Evolutionary conservation across 2,797 vertebrate genomes (phyloP).

Genomic region (Myiotriccus ornatus): DNA sequence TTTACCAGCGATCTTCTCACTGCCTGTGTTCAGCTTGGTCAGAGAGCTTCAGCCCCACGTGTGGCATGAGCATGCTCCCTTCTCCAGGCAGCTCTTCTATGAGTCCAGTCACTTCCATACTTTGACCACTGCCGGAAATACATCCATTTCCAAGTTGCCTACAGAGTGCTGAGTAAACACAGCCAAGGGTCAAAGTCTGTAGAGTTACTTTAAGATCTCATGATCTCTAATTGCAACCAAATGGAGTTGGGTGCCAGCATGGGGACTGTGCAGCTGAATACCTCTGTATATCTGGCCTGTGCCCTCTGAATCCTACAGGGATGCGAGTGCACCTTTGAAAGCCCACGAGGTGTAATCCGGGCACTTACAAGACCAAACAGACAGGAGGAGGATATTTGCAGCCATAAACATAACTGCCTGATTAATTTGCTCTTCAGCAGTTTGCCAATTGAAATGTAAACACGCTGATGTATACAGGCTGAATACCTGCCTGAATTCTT

Average conservation of each 20-base stretch:
- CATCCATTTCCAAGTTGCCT: neutral
- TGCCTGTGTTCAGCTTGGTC: neutral
- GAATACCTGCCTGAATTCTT: constrained; percentile 46
- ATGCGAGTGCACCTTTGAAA: neutral
- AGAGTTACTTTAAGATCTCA: neutral
- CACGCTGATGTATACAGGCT: neutral
- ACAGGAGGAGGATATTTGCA: neutral
- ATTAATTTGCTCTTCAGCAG: constrained; percentile 3
- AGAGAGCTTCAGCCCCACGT: fast-evolving
- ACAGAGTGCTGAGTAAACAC: neutral
- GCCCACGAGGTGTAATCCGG: neutral
- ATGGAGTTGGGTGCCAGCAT: neutral
- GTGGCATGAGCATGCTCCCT: fast-evolving
- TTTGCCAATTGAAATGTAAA: constrained; percentile 32
- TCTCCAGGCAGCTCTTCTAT: neutral
- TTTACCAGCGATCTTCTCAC: neutral
- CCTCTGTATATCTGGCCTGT: neutral
- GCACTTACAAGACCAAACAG: neutral
- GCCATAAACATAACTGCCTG: neutral
- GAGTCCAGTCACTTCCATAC: fast-evolving
- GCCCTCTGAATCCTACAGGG: neutral
- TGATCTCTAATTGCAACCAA: neutral
- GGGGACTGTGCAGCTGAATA: neutral
- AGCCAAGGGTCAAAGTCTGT: fast-evolving
- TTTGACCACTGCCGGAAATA: neutral